Base-by-base conservation (phyloP, 2,888 invertebrate genomes). In the Yponomeuta cagnagella region DNA sequence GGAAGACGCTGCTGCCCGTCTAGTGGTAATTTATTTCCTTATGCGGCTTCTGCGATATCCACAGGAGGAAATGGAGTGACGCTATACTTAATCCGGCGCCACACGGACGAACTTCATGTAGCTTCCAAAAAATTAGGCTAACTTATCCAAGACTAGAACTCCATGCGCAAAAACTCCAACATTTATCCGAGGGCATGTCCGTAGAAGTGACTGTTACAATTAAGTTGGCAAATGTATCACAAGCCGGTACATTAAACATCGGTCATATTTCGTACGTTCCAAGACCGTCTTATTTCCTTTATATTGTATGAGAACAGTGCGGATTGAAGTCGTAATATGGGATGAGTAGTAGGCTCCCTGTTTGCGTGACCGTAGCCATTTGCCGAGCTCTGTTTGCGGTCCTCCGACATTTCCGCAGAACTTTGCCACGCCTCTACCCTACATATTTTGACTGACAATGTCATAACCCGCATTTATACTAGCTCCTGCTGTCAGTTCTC, bases 291-390 rank as follows among this genome's bases (percentile, higher is more conserved):
- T 43, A 8, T 43, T 43, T 8, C 9, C 43, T 43, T 43, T 43
- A 8, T 5, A 43, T 8, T 43, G 4, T 15, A 15, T 12, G 52
- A 58, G 15, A 58, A 58, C 52, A 58, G 15, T 15, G 15, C 52
- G 52, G 23, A 30, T 10, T 64, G 64, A 64, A 64, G 64, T 9
- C 64, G 30, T 64, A 65, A 30, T 65, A 23, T 33, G 31, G 10
- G 23, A 74, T 72, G 69, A 67, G 67, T 58, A 70, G 71, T 71
- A 72, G 70, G 75, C 76, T 75, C 75, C 43, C 8, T 8, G 75
- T 72, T 85, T 78, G 85, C 86, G 85, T 87, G 86, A 83, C 83
- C 71, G 73, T 73, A 76, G 77, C 77, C 81, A 86, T 86, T 85
- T 81, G 77, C 76, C 71, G 75, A 74, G 73, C 77, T 83, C 52